phyloP scores from a whole-genome alignment of 2,797 vertebrate species.

The Streptopelia turtur region DNA sequence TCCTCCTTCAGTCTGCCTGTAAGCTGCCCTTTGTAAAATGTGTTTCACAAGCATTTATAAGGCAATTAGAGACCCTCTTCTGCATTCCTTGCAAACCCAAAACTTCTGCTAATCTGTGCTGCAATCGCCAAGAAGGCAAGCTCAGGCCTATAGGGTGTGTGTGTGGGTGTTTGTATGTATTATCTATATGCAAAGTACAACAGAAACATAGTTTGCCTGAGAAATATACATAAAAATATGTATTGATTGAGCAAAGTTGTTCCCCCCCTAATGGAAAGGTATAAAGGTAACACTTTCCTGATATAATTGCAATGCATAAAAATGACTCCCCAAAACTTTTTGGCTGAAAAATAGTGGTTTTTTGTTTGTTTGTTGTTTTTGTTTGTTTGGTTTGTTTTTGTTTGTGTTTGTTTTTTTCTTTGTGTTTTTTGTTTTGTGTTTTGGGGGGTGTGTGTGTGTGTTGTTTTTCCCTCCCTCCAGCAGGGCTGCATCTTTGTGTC shows the following conservation, averaged over 20 bases:
- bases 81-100: slow-evolving; percentile 38
- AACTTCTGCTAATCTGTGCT: slow-evolving; percentile 56
- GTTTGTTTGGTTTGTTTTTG: no score
- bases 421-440: no score
- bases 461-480: not conserved
- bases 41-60: slow-evolving; percentile 34
- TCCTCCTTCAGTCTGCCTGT: not conserved
- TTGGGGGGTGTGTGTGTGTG: no score
- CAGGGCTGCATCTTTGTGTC: not conserved
- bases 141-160: slow-evolving; percentile 4
- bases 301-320: no score
- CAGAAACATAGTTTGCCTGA: slow-evolving; percentile 18
- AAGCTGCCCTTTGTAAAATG: not conserved
- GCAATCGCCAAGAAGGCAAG: slow-evolving; percentile 5
- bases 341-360: not conserved
- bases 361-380: no score
- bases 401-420: no score
- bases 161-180: slow-evolving; percentile 15
- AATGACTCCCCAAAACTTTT: not conserved
- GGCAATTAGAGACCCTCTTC: slow-evolving; percentile 37
- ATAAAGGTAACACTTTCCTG: not conserved
- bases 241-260: not conserved
- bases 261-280: not conserved
- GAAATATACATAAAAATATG: not conserved
- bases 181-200: slow-evolving; percentile 15